Base-by-base conservation (phyloP, 2,113 vertebrate genomes). In the Haplochromis burtoni region DNA sequence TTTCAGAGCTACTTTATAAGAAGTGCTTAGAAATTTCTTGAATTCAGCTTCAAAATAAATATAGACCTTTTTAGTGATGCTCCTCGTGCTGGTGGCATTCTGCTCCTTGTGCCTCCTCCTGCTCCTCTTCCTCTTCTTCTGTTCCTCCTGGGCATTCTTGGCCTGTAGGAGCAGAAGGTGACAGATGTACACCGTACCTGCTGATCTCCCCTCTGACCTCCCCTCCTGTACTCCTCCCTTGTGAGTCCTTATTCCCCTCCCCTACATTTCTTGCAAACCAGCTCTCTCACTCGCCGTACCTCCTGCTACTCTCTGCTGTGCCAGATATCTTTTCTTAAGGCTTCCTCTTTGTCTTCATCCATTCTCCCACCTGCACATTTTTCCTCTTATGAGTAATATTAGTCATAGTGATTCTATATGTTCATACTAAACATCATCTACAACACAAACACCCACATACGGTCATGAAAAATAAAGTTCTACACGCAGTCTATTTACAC, bases 141-240 rank as follows among this genome's bases (percentile, higher is more conserved):
- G 35, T 83, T 94, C 71, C 83, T 93, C 84, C 57, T 83, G 85
- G 86, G 90, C 73, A 55, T 91, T 90, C 76, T 87, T 88, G 88
- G 91, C 90, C 85, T 87, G 82, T 54, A 88, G 88, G 90, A 93
- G 93, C 92, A 94, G 92, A 92, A 94, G 93, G 93, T 96, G 96
- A 94, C 95, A 94, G 96, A 95, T 96, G 95, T 92, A 95, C 93
- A 83, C 87, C 57, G 85, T 91, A 92, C 91, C 93, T 95, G 92
- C 89, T 83, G 90, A 49, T 85, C 80, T 92, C 88, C 90, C 91
- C 90, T 93, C 87, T 92, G 90, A 94, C 92, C 92, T 93, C 88
- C 45, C 40, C 84, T 92, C 88, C 91, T 91, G 76, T 81, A 81
- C 71, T 83, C 86, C 83, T 78, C 51, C 86, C 90, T 87, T 83